Evolutionary conservation across 2,113 vertebrate species (phyloP), one percentile per base, ranked within the genome.

Genomic region (Aythya baeri): DNA sequence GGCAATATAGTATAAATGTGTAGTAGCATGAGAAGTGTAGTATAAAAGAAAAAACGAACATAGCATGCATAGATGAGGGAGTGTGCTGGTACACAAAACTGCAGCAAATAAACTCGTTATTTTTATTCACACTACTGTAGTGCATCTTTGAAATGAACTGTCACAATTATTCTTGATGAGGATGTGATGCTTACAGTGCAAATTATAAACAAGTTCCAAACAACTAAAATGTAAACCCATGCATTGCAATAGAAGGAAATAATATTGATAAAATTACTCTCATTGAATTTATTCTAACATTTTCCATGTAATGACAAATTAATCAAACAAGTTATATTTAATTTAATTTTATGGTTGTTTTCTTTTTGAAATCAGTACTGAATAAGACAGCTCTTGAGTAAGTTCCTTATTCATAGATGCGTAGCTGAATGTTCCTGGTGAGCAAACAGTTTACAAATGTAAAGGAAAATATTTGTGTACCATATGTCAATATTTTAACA

Each of bases 381-480:
- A 90, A 36, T 90, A 90, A 71, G 79, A 92, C 67, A 94, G 76
- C n/a, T 96, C 80, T 91, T 94, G 70, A 73, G 49, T 82, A 89
- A 84, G 71, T 94, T 95, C 52, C 27, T 77, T 94, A 80, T 95
- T 93, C 82, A 61, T 54, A 83, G 29, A 78, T 67, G 50, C 70
- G 34, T 88, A 87, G 76, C 9, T 91, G 66, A 96, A 95, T 96
- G 63, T 80, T 96, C 27, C 44, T 67, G 76, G 81, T 95, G 59
- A 97, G 66, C 66, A 96, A 93, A 86, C 52, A 95, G 70, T 38
- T 91, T 87, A 96, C 55, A 77, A 94, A 94, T 88, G 78, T 87
- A 77, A 96, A 96, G 57, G 77, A 95, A 97, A 95, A 96, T 96
- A 94, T 96, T 95, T 96, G 68, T 95, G 36, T 72, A 61, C 71